A percentile compares a stretch with the other conserved stretches of the same genome.
These are phyloP conservation scores for Daphoenositta chrysoptera DNA, from an alignment of 2,113 vertebrate genomes.

Conservation along the genomic window DNA sequence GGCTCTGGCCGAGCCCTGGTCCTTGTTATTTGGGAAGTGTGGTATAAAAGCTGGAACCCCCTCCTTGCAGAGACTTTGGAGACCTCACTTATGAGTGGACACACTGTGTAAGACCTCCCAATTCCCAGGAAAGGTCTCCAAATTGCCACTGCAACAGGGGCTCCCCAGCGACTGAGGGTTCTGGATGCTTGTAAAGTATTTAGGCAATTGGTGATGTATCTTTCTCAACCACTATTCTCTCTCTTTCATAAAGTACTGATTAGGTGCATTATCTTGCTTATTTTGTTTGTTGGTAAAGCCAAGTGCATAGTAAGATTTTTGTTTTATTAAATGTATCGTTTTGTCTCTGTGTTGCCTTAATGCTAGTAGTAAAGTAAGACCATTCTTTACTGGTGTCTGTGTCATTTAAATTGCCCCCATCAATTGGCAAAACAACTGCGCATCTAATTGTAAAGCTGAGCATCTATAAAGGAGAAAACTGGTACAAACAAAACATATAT, in stretches of 20 bases:
- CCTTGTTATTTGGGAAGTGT: accelerated
- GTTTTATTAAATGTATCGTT: background rate
- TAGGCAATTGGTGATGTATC: background rate
- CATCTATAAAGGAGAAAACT: background rate
- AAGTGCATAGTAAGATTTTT: background rate
- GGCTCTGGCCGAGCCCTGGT: background rate
- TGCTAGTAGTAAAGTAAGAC: background rate
- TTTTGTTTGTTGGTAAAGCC: background rate
- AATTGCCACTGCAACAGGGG: background rate
- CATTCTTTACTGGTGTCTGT: background rate
- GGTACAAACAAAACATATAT: background rate
- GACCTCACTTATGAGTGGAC: background rate
- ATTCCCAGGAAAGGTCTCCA: background rate
- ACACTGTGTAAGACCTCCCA: background rate
- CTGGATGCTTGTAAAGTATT: background rate
- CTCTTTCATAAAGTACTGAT: background rate
- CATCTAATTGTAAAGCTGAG: background rate
- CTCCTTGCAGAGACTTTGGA: background rate
- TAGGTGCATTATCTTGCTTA: background rate
- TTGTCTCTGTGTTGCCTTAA: background rate
- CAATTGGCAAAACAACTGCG: background rate
- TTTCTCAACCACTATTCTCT: background rate
- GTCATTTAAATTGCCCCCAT: background rate
- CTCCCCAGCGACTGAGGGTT: accelerated
- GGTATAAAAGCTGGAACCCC: background rate